phyloP scores from a whole-genome alignment of 2,888 invertebrate genomes.

The Caenorhabditis wallacei region DNA sequence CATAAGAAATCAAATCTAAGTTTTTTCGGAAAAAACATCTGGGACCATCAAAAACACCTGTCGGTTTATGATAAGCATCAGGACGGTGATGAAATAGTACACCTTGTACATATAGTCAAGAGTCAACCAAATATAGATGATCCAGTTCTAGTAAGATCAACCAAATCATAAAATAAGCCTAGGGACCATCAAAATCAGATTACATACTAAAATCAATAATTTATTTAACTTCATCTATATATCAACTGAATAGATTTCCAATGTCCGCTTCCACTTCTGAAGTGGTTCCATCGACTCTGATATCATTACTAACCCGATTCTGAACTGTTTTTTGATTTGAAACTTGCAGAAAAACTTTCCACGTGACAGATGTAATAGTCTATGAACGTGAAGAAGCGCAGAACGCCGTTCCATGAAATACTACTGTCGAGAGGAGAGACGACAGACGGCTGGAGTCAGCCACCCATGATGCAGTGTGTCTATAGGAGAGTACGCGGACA shows the following conservation, averaged over 20 bases:
- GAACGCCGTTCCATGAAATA: slow-evolving; percentile 59
- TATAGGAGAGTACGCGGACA: slow-evolving; percentile 16
- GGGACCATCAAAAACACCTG: too few relatives aligned
- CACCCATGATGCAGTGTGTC: slow-evolving; percentile 17
- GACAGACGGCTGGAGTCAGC: slow-evolving; percentile 40
- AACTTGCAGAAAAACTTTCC: slow-evolving; percentile 44
- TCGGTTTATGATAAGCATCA: too few relatives aligned
- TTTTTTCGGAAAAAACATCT: too few relatives aligned
- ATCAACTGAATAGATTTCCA: background rate
- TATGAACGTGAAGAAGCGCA: slow-evolving; percentile 61
- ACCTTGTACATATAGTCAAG: too few relatives aligned
- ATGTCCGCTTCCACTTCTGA: background rate
- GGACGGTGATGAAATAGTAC: too few relatives aligned
- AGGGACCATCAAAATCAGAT: too few relatives aligned
- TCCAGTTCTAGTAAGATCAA: too few relatives aligned
- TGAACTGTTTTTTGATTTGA: slow-evolving; percentile 32
- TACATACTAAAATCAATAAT: background rate
- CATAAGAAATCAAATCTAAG: too few relatives aligned
- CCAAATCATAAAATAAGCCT: too few relatives aligned
- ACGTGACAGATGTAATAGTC: slow-evolving; percentile 42
- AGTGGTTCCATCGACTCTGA: slow-evolving; percentile 15
- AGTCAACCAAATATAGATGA: too few relatives aligned
- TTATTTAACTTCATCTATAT: background rate
- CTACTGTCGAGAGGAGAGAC: slow-evolving; percentile 27
- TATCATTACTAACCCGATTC: slow-evolving; percentile 6